Percentiles rank a stretch among this genome's conserved stretches.
phyloP scores from a whole-genome alignment of 2,113 vertebrate species.

The Danio rerio region DNA sequence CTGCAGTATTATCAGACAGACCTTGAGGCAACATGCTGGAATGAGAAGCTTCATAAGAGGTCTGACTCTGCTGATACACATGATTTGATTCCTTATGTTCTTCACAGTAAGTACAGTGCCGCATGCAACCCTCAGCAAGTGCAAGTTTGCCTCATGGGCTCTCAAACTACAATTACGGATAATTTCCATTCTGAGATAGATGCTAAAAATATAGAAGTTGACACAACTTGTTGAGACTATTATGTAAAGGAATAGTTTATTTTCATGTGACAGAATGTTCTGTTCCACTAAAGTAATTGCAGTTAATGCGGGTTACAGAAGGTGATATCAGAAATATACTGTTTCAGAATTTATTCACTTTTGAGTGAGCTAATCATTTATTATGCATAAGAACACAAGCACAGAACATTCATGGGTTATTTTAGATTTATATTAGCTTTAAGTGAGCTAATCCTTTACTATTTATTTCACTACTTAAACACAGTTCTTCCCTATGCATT shows the following conservation, averaged over 20 bases:
- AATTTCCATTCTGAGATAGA: neutral
- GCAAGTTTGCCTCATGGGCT: neutral
- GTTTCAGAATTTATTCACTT: neutral
- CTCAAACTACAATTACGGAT: neutral
- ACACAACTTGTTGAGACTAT: neutral
- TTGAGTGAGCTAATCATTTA: neutral
- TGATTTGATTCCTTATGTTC: slow-evolving; percentile 24
- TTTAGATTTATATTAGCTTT: too few relatives aligned
- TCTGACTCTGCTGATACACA: slow-evolving; percentile 21
- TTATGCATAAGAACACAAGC: too few relatives aligned
- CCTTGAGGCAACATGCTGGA: slow-evolving; percentile 8
- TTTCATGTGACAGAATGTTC: neutral
- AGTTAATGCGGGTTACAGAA: too few relatives aligned
- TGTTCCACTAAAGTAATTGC: neutral
- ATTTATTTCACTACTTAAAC: too few relatives aligned
- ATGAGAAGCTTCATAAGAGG: slow-evolving; percentile 15
- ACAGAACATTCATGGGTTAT: too few relatives aligned
- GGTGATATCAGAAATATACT: too few relatives aligned
- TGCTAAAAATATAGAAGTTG: neutral
- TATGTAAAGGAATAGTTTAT: neutral
- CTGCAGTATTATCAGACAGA: slow-evolving; percentile 28
- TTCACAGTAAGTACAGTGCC: neutral
- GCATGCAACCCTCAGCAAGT: neutral
- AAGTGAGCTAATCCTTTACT: neutral
- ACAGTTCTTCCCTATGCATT: neutral